Conservation (phyloP, 2,113 vertebrate species). For the Microtus ochrogaster region DNA sequence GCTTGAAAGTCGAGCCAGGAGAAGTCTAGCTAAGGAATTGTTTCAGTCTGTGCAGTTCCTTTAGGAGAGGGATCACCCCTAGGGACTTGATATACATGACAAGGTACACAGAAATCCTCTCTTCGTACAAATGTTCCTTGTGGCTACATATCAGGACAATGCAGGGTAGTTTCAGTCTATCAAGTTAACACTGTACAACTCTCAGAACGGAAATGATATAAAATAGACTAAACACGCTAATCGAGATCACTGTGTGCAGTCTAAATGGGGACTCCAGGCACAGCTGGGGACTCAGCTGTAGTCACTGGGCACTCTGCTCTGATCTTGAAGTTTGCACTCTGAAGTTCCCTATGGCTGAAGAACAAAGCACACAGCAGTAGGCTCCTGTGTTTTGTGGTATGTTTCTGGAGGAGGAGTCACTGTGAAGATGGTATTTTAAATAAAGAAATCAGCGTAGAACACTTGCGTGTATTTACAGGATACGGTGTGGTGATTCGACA, state of each 20-base stretch:
- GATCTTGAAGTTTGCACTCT: neutral
- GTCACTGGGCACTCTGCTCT: constrained; percentile 1
- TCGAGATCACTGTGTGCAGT: neutral
- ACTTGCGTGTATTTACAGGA: neutral
- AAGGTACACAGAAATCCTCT: constrained; percentile 17
- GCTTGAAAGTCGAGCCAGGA: neutral
- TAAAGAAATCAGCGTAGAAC: neutral
- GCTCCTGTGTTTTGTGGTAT: neutral
- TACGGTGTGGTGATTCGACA: neutral
- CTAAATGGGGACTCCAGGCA: neutral
- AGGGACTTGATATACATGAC: neutral
- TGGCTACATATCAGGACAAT: neutral
- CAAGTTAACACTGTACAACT: neutral
- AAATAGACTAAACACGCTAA: constrained; percentile 16
- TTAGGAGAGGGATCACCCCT: neutral
- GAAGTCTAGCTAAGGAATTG: neutral
- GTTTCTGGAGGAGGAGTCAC: neutral
- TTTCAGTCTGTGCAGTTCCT: neutral
- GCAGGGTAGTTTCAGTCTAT: neutral
- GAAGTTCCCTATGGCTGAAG: neutral
- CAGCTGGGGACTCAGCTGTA: neutral
- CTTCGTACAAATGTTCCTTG: neutral
- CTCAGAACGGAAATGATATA: constrained; percentile 42
- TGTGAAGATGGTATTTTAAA: neutral
- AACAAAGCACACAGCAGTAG: neutral